These are phyloP conservation scores for Schizaphis graminum DNA, from an alignment of 2,888 invertebrate genomes.

Conservation along the genomic window DNA sequence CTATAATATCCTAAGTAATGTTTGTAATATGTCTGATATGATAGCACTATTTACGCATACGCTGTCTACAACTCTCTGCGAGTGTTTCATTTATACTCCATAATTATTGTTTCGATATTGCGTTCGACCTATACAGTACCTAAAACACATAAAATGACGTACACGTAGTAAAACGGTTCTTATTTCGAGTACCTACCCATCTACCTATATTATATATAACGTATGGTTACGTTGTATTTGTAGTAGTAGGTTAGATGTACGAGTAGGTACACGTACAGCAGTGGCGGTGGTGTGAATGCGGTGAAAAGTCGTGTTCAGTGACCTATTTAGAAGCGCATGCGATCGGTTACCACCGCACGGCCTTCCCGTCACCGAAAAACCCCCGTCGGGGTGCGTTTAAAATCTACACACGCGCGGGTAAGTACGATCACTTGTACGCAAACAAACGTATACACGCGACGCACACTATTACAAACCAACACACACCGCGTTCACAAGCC, in stretches of 20 bases:
- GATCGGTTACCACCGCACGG: conserved; percentile 39
- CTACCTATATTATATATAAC: not conserved
- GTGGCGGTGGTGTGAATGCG: not conserved
- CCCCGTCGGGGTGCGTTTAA: not conserved
- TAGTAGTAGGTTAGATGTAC: not conserved
- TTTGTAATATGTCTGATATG: not conserved
- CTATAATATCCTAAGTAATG: not conserved
- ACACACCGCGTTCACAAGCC: conserved; percentile 21
- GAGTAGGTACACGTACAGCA: not conserved
- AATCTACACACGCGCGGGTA: not conserved
- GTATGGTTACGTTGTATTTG: not conserved
- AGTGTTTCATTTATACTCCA: not conserved
- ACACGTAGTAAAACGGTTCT: not conserved
- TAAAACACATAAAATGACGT: not conserved
- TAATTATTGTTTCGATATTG: not conserved
- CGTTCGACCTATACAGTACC: not conserved
- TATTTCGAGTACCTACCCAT: not conserved
- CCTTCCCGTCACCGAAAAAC: not conserved
- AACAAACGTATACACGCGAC: not conserved
- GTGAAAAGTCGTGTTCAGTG: conserved; percentile 47
- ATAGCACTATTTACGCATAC: not conserved
- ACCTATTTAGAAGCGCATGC: conserved; percentile 62
- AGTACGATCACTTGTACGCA: not conserved
- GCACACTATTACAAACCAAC: not conserved
- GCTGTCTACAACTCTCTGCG: not conserved